phyloP scores from a whole-genome alignment of 2,888 invertebrate genomes.

The Ochropacha duplaris region DNA sequence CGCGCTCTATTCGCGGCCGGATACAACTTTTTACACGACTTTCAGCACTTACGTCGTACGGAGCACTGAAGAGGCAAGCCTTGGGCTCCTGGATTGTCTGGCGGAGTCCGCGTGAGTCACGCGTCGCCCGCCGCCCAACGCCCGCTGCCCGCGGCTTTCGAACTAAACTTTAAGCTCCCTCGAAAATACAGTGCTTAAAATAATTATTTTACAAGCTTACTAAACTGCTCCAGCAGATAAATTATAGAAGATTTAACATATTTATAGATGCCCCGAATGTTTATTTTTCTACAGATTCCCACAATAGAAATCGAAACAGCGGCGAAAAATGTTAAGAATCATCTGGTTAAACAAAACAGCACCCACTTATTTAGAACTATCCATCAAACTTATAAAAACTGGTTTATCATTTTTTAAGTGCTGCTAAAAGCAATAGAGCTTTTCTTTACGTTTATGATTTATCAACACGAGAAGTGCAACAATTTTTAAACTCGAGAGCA shows the following conservation, averaged over 20 bases:
- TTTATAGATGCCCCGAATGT: slow-evolving; percentile 54
- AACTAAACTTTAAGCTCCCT: slow-evolving; percentile 44
- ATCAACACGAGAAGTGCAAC: not conserved
- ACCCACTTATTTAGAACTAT: slow-evolving; percentile 9
- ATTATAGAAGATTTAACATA: slow-evolving; percentile 50
- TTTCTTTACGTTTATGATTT: not conserved
- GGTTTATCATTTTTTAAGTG: not conserved
- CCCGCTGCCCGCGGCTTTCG: slow-evolving; percentile 41
- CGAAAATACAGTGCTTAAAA: slow-evolving; percentile 57
- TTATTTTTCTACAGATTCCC: slow-evolving; percentile 45
- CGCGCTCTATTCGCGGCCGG: slow-evolving; percentile 73
- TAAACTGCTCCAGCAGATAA: slow-evolving; percentile 45
- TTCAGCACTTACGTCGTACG: slow-evolving; percentile 80
- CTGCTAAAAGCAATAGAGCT: not conserved
- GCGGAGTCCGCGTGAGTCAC: slow-evolving; percentile 66
- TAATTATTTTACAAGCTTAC: slow-evolving; percentile 50
- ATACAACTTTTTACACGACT: slow-evolving; percentile 82
- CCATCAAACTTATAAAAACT: slow-evolving; percentile 9
- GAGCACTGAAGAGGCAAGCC: slow-evolving; percentile 74
- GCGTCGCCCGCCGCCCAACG: slow-evolving; percentile 18
- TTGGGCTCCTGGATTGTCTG: slow-evolving; percentile 66
- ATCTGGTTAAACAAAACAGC: slow-evolving; percentile 14
- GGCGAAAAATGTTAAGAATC: slow-evolving; percentile 15
- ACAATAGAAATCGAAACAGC: slow-evolving; percentile 38
- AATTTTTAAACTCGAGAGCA: not conserved